Evolutionary conservation across 2,797 vertebrate species (phyloP), one percentile per base, ranked within the genome.

Genomic region (Limnodromus scolopaceus): DNA sequence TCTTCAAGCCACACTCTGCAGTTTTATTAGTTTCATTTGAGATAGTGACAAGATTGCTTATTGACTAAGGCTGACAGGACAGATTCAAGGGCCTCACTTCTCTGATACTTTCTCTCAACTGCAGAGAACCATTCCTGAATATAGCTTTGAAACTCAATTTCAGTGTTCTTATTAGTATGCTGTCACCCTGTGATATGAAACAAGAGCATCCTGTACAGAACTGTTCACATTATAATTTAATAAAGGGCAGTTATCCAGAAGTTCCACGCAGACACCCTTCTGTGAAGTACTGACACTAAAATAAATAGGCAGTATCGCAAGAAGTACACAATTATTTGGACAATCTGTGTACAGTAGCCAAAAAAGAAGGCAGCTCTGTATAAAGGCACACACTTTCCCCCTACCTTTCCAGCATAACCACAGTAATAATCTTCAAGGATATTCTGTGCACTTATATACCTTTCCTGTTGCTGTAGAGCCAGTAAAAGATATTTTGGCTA

Each of bases 381-480:
- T 54, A 64, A 89, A 75, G 39, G 25, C 57, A 88, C 79, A 76
- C 17, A 18, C 16, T 53, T 93, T 57, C 27, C 38, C 71, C 55
- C 63, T 32, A 34, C 41, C 49, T 92, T 84, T 89, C 71, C 46
- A 85, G 49, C 28, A 68, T 45, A 94, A 87, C 11, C 72, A 84
- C 66, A 84, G 34, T 74, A 95, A 91, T 32, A 92, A 76, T 53
- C 54, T 71, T 72, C 66, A 89, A 58, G 60, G 46, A 53, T 55
- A 84, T 76, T 75, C 58, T 79, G 51, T 38, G 48, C 39, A 51
- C 7, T 20, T 41, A 60, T 10, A 6, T 96, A 99, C 99, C 98
- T 99, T 99, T 87, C 99, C 99, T 3, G 99, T 99, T 63, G 98
- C 98, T 2, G 99, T 99, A 49, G 99, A 99, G 54, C 99, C 99